phyloP scores from a whole-genome alignment of 2,888 invertebrate species.

The Agrotis exclamationis region DNA sequence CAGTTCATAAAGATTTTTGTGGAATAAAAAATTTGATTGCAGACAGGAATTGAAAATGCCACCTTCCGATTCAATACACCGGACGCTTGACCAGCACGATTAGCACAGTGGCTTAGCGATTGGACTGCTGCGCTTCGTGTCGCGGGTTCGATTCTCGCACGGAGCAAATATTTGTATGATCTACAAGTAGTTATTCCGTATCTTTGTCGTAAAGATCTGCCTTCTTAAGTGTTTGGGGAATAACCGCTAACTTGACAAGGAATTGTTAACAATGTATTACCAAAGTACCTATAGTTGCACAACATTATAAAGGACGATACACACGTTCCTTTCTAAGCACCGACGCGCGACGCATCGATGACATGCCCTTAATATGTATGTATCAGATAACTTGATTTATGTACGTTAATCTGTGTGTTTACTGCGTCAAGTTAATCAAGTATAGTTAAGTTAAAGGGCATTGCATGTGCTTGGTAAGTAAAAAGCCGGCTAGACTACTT shows the following conservation, averaged over 20 bases:
- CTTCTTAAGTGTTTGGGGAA: too few species aligned
- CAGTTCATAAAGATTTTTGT: neutral
- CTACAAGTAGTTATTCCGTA: too few species aligned
- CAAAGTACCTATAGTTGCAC: conserved; percentile 21
- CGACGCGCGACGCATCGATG: conserved; percentile 59
- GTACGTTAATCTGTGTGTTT: neutral
- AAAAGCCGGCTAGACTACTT: conserved; percentile 12
- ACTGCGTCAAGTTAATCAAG: conserved; percentile 13
- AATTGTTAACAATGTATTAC: conserved; percentile 22
- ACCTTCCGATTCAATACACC: neutral
- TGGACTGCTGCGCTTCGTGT: too few species aligned
- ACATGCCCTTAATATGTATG: conserved; percentile 56
- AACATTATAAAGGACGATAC: conserved; percentile 46
- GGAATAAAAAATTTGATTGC: too few species aligned
- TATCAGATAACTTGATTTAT: conserved; percentile 36
- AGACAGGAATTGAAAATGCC: too few species aligned
- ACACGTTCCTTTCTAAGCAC: conserved; percentile 55
- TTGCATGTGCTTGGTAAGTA: conserved; percentile 14
- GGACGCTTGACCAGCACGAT: too few species aligned
- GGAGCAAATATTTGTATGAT: too few species aligned
- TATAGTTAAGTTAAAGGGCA: conserved; percentile 14
- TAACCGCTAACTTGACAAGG: conserved; percentile 1
- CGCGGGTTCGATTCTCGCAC: too few species aligned
- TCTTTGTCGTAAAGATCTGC: too few species aligned
- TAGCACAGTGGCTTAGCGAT: too few species aligned